A percentile compares a stretch with the other conserved stretches of the same genome.
These are phyloP conservation scores for Temnothorax unifasciatus DNA, from an alignment of 2,888 invertebrate species.

Conservation along the genomic window DNA sequence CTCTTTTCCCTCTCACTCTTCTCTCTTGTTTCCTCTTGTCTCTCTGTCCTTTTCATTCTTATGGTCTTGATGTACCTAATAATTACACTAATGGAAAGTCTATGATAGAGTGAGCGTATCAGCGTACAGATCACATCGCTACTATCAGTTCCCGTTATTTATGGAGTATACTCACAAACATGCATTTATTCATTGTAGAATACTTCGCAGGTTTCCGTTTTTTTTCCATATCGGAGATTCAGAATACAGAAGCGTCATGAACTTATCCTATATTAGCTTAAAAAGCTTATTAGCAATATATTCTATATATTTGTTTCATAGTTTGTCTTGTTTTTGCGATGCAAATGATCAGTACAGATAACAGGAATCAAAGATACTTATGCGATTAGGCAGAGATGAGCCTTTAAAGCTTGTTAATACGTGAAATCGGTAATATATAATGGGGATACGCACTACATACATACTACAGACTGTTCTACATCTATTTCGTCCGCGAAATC, in stretches of 20 bases:
- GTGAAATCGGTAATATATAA: conserved; percentile 17
- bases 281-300: background rate
- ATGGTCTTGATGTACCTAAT: conserved; percentile 52
- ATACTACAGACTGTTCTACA: conserved; percentile 27
- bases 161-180: background rate
- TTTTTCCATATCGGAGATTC: background rate
- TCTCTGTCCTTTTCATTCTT: background rate
- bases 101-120: conserved; percentile 9
- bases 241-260: background rate
- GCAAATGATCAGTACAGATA: background rate
- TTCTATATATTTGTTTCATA: background rate
- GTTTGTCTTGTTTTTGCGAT: background rate
- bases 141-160: conserved; percentile 1
- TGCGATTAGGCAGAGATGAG: background rate
- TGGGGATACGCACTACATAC: background rate
- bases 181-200: background rate
- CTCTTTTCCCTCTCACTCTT: too few species aligned
- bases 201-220: background rate
- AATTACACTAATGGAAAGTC: conserved; percentile 50
- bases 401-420: conserved; percentile 17
- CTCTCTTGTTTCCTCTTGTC: background rate
- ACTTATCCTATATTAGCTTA: background rate
- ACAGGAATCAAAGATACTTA: conserved; percentile 6
- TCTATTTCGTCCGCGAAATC: conserved; percentile 17
- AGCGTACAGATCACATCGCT: background rate